Conservation (phyloP, 1,140 invertebrate genomes). For the Uloborus diversus region DNA sequence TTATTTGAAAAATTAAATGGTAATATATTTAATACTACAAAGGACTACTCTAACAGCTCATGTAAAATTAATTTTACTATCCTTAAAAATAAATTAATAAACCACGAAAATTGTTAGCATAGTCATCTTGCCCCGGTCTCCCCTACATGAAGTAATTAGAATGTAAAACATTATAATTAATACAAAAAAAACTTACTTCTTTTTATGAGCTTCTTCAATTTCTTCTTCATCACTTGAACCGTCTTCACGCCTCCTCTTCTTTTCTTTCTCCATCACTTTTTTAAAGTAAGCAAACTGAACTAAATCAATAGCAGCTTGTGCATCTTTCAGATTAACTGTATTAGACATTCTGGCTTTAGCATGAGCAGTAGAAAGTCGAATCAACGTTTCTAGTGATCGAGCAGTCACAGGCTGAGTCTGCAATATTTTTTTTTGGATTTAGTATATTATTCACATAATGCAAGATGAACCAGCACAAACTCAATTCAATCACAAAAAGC, state of each 20-base stretch:
- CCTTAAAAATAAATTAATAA: too few species aligned
- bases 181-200: background rate
- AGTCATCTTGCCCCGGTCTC: too few species aligned
- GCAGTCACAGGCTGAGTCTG: constrained; percentile 98
- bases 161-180: background rate
- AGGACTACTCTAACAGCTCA: too few species aligned
- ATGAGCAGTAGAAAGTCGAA: constrained; percentile 97
- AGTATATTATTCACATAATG: background rate
- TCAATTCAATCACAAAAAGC: too few species aligned
- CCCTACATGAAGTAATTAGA: too few species aligned
- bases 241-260: constrained; percentile 71
- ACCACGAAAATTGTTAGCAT: too few species aligned
- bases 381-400: constrained; percentile 96
- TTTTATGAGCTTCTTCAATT: constrained; percentile 56
- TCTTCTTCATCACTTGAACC: constrained; percentile 62
- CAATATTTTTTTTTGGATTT: background rate
- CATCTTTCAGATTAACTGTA: constrained; percentile 83
- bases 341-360: constrained; percentile 92
- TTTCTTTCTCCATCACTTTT: constrained; percentile 81
- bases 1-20: too few species aligned
- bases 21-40: too few species aligned
- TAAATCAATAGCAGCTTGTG: constrained; percentile 90
- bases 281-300: constrained; percentile 99
- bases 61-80: too few species aligned
- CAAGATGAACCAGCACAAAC: too few species aligned